Evolutionary conservation across 2,113 vertebrate genomes (phyloP).

Genomic region (Chloropsis cyanopogon): DNA sequence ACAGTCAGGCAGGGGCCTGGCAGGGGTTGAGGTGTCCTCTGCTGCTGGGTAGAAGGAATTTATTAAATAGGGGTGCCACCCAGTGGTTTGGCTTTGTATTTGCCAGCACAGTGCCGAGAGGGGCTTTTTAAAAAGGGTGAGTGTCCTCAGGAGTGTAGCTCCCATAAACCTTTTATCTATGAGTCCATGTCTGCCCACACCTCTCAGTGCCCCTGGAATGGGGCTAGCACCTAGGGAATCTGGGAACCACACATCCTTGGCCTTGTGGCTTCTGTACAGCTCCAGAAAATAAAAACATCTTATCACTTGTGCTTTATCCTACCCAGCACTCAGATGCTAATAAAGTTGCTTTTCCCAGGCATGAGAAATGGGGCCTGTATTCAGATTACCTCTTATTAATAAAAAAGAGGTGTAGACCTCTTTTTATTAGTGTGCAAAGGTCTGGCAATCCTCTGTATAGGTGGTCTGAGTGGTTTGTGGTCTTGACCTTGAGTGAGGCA

Average conservation of each 20-base stretch:
- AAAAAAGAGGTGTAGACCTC: background rate
- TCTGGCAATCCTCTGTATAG: background rate
- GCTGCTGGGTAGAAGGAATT: background rate
- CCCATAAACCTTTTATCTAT: background rate
- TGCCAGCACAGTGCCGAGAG: background rate
- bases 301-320: background rate
- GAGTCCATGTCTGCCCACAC: accelerated
- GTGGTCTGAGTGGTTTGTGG: background rate
- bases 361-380: background rate
- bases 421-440: background rate
- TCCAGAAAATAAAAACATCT: background rate
- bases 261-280: background rate
- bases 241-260: background rate
- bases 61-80: background rate
- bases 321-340: background rate
- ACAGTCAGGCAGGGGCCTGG: accelerated
- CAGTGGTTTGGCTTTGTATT: background rate
- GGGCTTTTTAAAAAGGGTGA: background rate
- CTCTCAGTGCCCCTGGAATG: background rate
- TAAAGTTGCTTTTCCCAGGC: background rate
- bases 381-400: background rate
- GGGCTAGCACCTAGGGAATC: background rate
- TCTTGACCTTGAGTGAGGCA: background rate
- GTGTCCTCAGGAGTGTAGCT: background rate
- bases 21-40: background rate